phyloP scores from a whole-genome alignment of 2,113 vertebrate genomes.

The Macroglossus sobrinus region DNA sequence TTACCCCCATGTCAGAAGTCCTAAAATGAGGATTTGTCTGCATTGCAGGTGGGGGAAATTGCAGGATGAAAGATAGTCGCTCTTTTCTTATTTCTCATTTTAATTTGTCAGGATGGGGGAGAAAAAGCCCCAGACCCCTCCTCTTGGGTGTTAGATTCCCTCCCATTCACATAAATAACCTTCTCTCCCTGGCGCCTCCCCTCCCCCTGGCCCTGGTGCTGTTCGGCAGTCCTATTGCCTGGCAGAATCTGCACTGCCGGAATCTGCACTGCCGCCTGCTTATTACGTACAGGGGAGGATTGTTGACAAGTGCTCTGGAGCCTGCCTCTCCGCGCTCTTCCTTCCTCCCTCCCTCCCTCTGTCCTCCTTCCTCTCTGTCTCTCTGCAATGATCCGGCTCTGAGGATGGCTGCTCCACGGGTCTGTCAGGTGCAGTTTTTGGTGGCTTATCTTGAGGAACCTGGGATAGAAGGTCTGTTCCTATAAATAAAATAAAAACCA shows the following conservation, averaged over 20 bases:
- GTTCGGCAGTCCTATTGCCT: conserved; percentile 57
- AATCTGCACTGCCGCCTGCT: conserved; percentile 67
- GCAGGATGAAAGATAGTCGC: not conserved
- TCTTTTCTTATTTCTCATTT: conserved; percentile 7
- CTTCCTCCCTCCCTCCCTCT: conserved; percentile 35
- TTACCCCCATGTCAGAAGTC: not conserved
- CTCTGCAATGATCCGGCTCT: conserved; percentile 63
- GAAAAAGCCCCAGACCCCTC: conserved; percentile 42
- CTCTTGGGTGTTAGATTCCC: conserved; percentile 59
- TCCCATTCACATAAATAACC: conserved; percentile 75
- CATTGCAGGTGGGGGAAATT: conserved; percentile 59
- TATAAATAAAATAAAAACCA: conserved; percentile 65
- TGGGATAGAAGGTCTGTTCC: conserved; percentile 66
- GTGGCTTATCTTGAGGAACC: conserved; percentile 70
- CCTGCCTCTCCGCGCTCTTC: conserved; percentile 61
- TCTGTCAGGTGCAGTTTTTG: conserved; percentile 71
- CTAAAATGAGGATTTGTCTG: conserved; percentile 42
- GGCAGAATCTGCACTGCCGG: conserved; percentile 47
- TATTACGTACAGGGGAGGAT: conserved; percentile 68
- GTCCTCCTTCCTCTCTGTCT: conserved; percentile 70
- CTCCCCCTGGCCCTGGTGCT: conserved; percentile 55
- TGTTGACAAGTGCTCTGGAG: conserved; percentile 71
- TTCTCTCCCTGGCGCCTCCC: conserved; percentile 51
- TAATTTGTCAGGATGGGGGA: conserved; percentile 2
- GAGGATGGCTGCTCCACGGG: conserved; percentile 69